Evolutionary conservation across 1,140 invertebrate species (phyloP), one percentile per base, ranked within the genome.

Genomic region (Anastatus disparis): DNA sequence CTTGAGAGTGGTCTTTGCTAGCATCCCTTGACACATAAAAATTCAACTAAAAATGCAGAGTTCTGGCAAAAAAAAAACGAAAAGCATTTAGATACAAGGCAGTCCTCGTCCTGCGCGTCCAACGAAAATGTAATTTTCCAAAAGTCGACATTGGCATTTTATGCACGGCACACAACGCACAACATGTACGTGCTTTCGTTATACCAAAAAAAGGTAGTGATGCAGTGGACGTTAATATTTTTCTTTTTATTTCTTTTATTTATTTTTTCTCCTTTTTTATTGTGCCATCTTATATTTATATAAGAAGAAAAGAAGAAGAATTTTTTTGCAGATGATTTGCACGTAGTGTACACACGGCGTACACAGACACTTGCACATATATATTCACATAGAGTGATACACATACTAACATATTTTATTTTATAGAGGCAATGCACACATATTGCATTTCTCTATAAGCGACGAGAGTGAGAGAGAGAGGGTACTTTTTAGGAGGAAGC

Each of bases 371-470:
- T 35, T 4, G 31, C 31, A 35, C 31, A 35, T 35, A 35, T 35
- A 4, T 35, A 4, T 35, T 10, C n/a, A n/a, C n/a, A 35, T n/a
- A 13, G n/a, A n/a, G 29, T 24, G 29, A n/a, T n/a, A n/a, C n/a
- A n/a, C n/a, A n/a, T n/a, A n/a, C n/a, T n/a, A n/a, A n/a, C 59
- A 63, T 46, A 46, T 31, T 58, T 74, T 38, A n/a, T n/a, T n/a
- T n/a, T n/a, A n/a, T n/a, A n/a, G 63, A 53, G 48, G 55, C 55
- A 29, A 63, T 63, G 61, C 73, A 44, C 73, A 68, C 72, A 72
- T 77, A 77, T 78, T 78, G 69, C 76, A 75, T 76, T 72, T 75
- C 71, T 75, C 58, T 53, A 38, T 26, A 40, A 56, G 52, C 42
- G 42, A 65, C 44, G 67, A 52, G 50, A 48, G 27, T 50, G 61